A percentile compares a stretch with the other conserved stretches of the same genome.
phyloP scores from a whole-genome alignment of 2,888 invertebrate species.

The Sycophila texana region DNA sequence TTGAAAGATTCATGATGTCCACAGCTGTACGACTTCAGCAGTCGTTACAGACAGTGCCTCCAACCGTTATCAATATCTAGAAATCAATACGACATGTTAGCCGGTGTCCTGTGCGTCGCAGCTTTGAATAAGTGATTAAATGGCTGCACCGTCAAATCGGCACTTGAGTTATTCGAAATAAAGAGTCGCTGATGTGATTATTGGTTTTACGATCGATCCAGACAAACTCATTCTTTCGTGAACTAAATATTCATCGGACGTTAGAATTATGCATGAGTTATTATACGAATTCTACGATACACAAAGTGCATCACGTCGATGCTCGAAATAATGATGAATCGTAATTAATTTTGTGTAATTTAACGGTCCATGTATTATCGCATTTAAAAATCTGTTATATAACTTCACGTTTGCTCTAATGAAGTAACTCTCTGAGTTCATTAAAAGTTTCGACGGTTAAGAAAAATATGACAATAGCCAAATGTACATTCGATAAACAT shows the following conservation, averaged over 20 bases:
- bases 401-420: no score
- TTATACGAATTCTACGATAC: no score
- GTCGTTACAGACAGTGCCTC: slow-evolving; percentile 52
- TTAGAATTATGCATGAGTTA: background rate
- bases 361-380: no score
- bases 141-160: background rate
- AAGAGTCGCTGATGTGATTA: background rate
- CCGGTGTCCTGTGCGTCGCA: background rate
- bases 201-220: background rate
- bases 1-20: no score
- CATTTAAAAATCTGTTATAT: no score
- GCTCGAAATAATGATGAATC: no score
- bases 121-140: background rate
- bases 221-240: background rate
- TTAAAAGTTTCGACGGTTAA: no score
- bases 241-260: background rate
- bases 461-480: background rate
- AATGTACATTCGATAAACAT: background rate
- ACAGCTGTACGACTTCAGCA: slow-evolving; percentile 12
- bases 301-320: no score
- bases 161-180: background rate
- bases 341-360: no score
- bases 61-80: slow-evolving; percentile 46
- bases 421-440: no score
- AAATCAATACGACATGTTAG: slow-evolving; percentile 21